These are phyloP conservation scores for Thinocorus orbignyianus DNA, from an alignment of 2,113 vertebrate genomes.

Conservation along the genomic window DNA sequence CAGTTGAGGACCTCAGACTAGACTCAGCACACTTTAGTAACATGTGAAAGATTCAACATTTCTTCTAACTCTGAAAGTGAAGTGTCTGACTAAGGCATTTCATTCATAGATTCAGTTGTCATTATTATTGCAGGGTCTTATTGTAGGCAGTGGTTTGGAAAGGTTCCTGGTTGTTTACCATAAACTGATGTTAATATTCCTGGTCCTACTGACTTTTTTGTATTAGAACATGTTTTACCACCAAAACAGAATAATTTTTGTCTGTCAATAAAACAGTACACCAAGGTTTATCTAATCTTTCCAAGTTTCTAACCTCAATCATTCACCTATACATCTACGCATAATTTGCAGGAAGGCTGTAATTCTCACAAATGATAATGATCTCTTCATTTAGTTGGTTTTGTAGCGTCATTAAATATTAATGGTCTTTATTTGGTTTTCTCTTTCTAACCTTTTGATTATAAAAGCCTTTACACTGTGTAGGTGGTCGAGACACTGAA, in stretches of 20 bases:
- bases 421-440: neutral
- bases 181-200: neutral
- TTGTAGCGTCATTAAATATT: neutral
- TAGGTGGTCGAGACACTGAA: neutral
- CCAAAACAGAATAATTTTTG: neutral
- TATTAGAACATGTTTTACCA: neutral
- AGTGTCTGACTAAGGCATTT: neutral
- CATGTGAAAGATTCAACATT: neutral
- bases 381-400: conserved; percentile 1
- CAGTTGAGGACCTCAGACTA: neutral
- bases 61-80: neutral
- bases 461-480: neutral
- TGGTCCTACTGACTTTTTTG: neutral
- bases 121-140: neutral
- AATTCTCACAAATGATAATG: neutral
- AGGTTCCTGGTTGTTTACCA: neutral
- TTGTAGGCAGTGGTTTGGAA: neutral
- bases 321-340: neutral
- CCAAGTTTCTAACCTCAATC: neutral
- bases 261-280: neutral
- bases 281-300: neutral
- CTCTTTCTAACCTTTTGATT: neutral
- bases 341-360: neutral
- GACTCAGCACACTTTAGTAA: neutral
- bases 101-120: neutral